These are phyloP conservation scores for Bungarus multicinctus DNA, from an alignment of 2,113 vertebrate species.

Conservation along the genomic window DNA sequence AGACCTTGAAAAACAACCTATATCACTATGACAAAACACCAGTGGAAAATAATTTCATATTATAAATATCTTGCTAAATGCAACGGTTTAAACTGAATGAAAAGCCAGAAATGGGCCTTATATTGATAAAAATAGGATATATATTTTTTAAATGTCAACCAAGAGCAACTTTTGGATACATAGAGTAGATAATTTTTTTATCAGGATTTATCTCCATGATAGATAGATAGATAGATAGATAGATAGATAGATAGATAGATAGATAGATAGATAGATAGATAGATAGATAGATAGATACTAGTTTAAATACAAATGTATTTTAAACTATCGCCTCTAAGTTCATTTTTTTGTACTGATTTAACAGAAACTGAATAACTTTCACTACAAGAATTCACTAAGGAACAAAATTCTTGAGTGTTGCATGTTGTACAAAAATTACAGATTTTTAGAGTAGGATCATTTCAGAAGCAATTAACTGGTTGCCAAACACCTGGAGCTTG, in stretches of 20 bases:
- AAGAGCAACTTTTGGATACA: background rate
- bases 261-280: no score
- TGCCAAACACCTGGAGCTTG: constrained; percentile 71
- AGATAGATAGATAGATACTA: constrained; percentile 5
- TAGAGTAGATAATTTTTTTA: background rate
- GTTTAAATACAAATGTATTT: constrained; percentile 70
- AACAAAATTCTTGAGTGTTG: constrained; percentile 62
- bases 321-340: constrained; percentile 64
- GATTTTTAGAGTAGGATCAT: constrained; percentile 61
- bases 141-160: background rate
- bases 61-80: constrained; percentile 55
- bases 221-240: no score
- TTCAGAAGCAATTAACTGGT: constrained; percentile 74
- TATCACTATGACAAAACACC: constrained; percentile 39
- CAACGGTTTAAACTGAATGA: constrained; percentile 53
- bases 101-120: constrained; percentile 34
- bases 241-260: no score
- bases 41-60: constrained; percentile 46
- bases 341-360: constrained; percentile 59
- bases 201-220: background rate
- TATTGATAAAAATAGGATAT: constrained; percentile 9
- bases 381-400: constrained; percentile 67
- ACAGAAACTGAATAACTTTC: constrained; percentile 66
- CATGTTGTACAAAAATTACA: constrained; percentile 62
- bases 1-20: constrained; percentile 47